Evolutionary conservation across 1,140 invertebrate genomes (phyloP), one percentile per base, ranked within the genome.

Genomic region (Lucilia cuprina): DNA sequence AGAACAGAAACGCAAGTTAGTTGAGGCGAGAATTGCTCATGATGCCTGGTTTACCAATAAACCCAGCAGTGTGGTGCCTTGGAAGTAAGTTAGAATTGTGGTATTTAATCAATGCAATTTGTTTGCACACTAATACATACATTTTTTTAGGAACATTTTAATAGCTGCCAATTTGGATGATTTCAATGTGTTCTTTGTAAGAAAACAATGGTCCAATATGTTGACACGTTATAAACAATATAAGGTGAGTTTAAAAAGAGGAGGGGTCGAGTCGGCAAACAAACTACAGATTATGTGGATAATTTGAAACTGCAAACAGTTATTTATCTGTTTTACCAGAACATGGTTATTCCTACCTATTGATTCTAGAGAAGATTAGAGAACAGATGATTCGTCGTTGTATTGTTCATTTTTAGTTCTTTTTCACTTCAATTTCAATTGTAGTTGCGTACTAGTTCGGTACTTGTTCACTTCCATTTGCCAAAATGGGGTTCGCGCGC

Each of bases 151-250:
- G 41, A 88, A 86, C 34, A 87, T 90, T 47, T 86, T 87, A 75
- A 87, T 84, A 49, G 83, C 85, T 49, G 85, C 87, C 17, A 88
- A 86, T 30, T 89, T 90, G 12, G 87, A 88, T 0, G 87, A 89
- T 35, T 89, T 87, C 65, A 89, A 87, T 77, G 89, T 88, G 25
- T 86, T 83, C 1, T 89, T 88, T 2, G 85, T 90, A 13, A 86
- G 89, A 10, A 88, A 89, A 35, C 89, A 90, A 47, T 90, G 89
- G 89, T 85, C 88, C 0, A 87, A 87, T 47, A 87, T 90, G 86
- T 86, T 90, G 12, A 85, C 88, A 49, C 87, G 86, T 17, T 90
- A 90, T 75, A 88, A 87, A 49, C 82, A 86, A 17, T 87, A 87
- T 2, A 90, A 90, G 86, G 85, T 88, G 14, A 77, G 50, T 47